Evolutionary conservation across 2,113 vertebrate species (phyloP).

Genomic region (Acrocephalus arundinaceus): DNA sequence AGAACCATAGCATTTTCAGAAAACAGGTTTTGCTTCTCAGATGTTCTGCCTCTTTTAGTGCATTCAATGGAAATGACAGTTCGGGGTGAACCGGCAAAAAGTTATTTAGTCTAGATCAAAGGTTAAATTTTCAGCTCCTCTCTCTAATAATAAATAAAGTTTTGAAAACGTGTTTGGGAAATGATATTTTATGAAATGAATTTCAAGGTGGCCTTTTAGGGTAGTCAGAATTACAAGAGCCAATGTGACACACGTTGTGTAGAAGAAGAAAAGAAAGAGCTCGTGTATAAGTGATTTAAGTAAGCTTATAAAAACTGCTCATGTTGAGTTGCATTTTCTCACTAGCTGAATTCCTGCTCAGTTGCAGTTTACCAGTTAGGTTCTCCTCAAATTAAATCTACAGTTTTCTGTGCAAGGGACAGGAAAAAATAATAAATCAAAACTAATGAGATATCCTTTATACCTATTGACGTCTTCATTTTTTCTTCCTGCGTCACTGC

Average conservation of each 20-base stretch:
- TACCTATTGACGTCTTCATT: not conserved
- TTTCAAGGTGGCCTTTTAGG: conserved; percentile 28
- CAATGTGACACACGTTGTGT: not conserved
- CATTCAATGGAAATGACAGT: not conserved
- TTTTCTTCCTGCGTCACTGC: not conserved
- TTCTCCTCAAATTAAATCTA: conserved; percentile 27
- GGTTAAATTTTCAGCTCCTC: conserved; percentile 26
- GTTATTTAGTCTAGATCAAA: conserved; percentile 31
- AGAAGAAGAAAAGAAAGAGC: not conserved
- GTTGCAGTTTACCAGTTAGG: not conserved
- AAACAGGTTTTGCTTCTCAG: not conserved
- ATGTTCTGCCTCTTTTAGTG: not conserved
- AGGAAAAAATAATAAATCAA: conserved; percentile 39
- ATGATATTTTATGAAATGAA: conserved; percentile 5
- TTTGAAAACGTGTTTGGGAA: conserved; percentile 34
- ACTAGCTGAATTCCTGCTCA: conserved; percentile 32
- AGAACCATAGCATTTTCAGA: not conserved
- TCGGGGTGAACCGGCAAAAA: not conserved
- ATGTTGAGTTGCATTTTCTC: conserved; percentile 3
- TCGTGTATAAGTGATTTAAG: not conserved
- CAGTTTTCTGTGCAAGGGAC: not conserved
- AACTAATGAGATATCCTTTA: conserved; percentile 31
- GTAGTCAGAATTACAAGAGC: not conserved
- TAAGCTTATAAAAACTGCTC: not conserved
- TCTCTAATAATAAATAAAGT: conserved; percentile 29